Base-by-base conservation (phyloP, 2,113 vertebrate species). In the Oxygymnocypris stewartii region DNA sequence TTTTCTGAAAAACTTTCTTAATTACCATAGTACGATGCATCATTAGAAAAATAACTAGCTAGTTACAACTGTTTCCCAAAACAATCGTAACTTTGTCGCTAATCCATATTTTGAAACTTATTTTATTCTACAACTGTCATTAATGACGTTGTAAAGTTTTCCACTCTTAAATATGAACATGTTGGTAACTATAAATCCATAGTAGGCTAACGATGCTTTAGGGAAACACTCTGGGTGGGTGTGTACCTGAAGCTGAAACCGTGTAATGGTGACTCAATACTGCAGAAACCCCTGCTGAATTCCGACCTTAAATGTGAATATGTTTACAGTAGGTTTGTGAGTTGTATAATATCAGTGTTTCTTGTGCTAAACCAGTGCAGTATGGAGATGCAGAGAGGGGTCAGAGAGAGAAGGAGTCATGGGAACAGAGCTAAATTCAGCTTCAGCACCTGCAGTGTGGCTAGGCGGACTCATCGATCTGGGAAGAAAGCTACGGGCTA, bases 371-470 rank as follows among this genome's bases (percentile, higher is more conserved):
- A 6, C 20, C 23, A 74, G 9, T 20, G 16, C 14, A 49, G 28
- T 37, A 51, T 69, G 44, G 18, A 82, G 28, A 82, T 51, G 28
- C 42, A 51, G 81, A 74, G 67, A 31, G 59, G 57, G 81, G 73
- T 76, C 65, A 86, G 63, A 76, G 63, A 87, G 82, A 76, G 44
- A 59, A 9, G 35, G 82, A 85, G 40, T 85, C 71, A 79, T 79
- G 54, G 73, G 44, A 73, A 73, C 79, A 35, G 16, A 63, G 77
- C 35, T 85, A 87, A 87, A 71, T 83, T 67, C 84, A 84, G 75
- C 10, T 82, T 87, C 86, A 89, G 84, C 88, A 84, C 84, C 86
- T 87, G 88, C 88, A 86, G 86, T 87, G 86, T 86, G 82, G 86
- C 65, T 82, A 59, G 57, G 54, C 44, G 42, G 4, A 87, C 31